phyloP scores from a whole-genome alignment of 2,113 vertebrate species.

The Rhynchomys soricoides region DNA sequence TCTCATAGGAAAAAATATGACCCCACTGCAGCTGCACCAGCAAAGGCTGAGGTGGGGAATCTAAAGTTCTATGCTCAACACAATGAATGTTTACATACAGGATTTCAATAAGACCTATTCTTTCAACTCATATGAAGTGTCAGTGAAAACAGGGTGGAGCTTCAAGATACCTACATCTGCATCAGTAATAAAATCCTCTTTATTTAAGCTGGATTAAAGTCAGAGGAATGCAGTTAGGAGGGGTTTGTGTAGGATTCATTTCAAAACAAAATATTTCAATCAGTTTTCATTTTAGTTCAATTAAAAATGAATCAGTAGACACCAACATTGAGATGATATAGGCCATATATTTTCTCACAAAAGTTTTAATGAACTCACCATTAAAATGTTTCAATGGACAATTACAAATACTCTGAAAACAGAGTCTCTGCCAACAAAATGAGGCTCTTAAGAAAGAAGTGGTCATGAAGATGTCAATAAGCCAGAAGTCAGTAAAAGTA shows the following conservation, averaged over 20 bases:
- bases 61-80: background rate
- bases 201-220: background rate
- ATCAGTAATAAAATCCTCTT: background rate
- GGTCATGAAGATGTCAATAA: background rate
- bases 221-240: background rate
- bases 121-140: background rate
- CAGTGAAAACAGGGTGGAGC: background rate
- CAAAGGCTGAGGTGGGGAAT: background rate
- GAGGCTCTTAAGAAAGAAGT: background rate
- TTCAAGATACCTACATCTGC: background rate
- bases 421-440: background rate
- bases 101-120: too few species aligned
- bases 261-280: background rate
- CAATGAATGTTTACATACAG: too few species aligned
- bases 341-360: background rate
- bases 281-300: background rate
- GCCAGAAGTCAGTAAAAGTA: background rate
- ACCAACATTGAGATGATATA: background rate
- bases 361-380: background rate
- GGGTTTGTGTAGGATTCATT: background rate
- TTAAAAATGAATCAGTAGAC: background rate
- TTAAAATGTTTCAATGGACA: background rate
- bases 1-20: background rate
- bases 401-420: background rate
- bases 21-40: rapidly evolving